phyloP scores from a whole-genome alignment of 2,888 invertebrate genomes.

The Volucella bombylans region DNA sequence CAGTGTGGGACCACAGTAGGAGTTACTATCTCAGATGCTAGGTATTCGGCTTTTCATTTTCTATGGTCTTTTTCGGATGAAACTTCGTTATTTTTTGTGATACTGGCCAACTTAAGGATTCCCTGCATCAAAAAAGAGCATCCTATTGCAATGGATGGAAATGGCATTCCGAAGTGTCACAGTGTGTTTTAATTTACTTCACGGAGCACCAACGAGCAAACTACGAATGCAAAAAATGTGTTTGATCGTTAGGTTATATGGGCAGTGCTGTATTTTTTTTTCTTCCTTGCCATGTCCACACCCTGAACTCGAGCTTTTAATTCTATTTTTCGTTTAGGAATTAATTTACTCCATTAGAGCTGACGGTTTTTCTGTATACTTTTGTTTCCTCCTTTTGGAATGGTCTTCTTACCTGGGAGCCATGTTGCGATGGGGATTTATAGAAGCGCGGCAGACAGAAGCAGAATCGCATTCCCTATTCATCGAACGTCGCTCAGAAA shows the following conservation, averaged over 20 bases:
- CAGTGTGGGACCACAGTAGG: no score
- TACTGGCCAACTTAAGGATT: no score
- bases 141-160: no score
- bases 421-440: conserved; percentile 33
- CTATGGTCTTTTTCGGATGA: no score
- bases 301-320: conserved; percentile 49
- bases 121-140: no score
- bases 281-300: conserved; percentile 30
- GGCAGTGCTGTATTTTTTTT: conserved; percentile 2
- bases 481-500: conserved; percentile 60
- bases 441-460: conserved; percentile 52
- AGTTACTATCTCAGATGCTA: no score
- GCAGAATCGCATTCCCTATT: conserved; percentile 52
- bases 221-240: conserved; percentile 30
- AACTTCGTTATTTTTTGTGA: no score
- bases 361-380: conserved; percentile 8
- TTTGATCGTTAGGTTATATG: neutral
- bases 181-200: conserved; percentile 4
- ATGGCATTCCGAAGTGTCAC: neutral
- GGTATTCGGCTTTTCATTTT: no score
- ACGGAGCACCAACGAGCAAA: conserved; percentile 15
- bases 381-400: conserved; percentile 6
- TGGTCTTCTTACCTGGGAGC: neutral
- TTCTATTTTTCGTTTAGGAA: conserved; percentile 45
- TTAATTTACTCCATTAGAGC: conserved; percentile 29